Conservation (phyloP, 2,888 invertebrate genomes). For the Heliothis peltigera region DNA sequence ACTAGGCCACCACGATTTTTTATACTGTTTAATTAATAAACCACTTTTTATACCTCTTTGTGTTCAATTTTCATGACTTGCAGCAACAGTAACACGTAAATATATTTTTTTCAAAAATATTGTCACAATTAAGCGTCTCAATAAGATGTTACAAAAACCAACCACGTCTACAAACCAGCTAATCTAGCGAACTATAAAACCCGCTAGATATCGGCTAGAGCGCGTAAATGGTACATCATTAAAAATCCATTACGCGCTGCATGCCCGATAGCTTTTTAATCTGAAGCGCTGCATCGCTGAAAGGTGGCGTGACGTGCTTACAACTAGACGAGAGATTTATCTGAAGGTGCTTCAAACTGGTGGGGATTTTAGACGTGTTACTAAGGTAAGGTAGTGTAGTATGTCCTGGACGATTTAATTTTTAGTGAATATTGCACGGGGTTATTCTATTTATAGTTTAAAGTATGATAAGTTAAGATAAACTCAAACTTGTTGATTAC, state of each 20-base stretch:
- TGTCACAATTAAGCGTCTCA: background rate
- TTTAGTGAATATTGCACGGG: background rate
- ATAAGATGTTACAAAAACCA: background rate
- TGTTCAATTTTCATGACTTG: no score
- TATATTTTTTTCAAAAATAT: background rate
- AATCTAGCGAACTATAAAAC: slow-evolving; percentile 51
- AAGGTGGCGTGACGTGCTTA: slow-evolving; percentile 46
- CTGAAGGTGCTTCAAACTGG: slow-evolving; percentile 33
- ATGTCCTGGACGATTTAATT: background rate
- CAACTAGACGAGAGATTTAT: slow-evolving; percentile 48
- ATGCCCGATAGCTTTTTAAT: slow-evolving; percentile 76
- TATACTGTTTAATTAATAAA: no score
- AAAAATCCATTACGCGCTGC: slow-evolving; percentile 79
- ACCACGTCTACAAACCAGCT: slow-evolving; percentile 9
- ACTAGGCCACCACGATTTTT: no score
- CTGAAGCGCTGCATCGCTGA: slow-evolving; percentile 60
- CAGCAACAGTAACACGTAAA: no score
- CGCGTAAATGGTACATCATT: slow-evolving; percentile 71
- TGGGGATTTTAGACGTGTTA: slow-evolving; percentile 13
- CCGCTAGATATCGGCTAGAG: slow-evolving; percentile 56
- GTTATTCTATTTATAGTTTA: no score
- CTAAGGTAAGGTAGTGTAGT: background rate
- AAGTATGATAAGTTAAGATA: no score
- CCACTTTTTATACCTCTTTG: no score
- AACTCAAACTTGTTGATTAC: no score